Conservation (phyloP, 2,797 vertebrate genomes). For the Sebastiscus tertius region DNA sequence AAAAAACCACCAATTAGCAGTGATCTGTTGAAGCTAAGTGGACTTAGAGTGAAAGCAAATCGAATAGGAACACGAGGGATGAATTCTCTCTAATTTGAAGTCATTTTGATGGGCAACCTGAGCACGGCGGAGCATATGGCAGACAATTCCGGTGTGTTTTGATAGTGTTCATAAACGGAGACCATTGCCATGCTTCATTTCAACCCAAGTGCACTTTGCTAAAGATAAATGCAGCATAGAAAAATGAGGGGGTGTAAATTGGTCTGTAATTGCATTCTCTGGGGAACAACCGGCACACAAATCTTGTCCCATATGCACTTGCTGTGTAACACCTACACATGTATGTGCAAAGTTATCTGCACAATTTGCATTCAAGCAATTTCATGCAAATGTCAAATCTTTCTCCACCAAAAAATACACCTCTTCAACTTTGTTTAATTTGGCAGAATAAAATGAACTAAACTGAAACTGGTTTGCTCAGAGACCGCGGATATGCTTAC, state of each 20-base stretch:
- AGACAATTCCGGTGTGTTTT: slow-evolving; percentile 69
- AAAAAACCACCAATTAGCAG: slow-evolving; percentile 49
- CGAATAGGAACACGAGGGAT: slow-evolving; percentile 65
- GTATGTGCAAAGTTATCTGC: slow-evolving; percentile 18
- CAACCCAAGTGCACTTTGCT: slow-evolving; percentile 72
- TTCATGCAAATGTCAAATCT: slow-evolving; percentile 50
- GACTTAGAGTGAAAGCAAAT: slow-evolving; percentile 58
- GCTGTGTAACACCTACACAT: slow-evolving; percentile 48
- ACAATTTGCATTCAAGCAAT: slow-evolving; percentile 55
- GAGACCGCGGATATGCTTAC: background rate
- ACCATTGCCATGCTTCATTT: slow-evolving; percentile 73
- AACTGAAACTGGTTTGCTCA: slow-evolving; percentile 8
- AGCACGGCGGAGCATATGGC: slow-evolving; percentile 77
- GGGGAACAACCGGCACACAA: slow-evolving; percentile 50
- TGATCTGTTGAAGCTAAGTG: slow-evolving; percentile 67
- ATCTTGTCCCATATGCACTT: slow-evolving; percentile 51
- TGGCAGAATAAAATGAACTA: slow-evolving; percentile 9
- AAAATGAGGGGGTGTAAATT: slow-evolving; percentile 73
- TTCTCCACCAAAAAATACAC: background rate
- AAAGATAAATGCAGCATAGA: slow-evolving; percentile 66
- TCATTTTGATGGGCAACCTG: slow-evolving; percentile 64
- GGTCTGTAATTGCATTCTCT: slow-evolving; percentile 64
- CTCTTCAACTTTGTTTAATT: slow-evolving; percentile 22
- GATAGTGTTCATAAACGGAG: slow-evolving; percentile 74
- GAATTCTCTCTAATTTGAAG: slow-evolving; percentile 62